A percentile compares a stretch with the other conserved stretches of the same genome.
Conservation (phyloP, 1,140 invertebrate genomes). For the Trichoplusia ni region DNA sequence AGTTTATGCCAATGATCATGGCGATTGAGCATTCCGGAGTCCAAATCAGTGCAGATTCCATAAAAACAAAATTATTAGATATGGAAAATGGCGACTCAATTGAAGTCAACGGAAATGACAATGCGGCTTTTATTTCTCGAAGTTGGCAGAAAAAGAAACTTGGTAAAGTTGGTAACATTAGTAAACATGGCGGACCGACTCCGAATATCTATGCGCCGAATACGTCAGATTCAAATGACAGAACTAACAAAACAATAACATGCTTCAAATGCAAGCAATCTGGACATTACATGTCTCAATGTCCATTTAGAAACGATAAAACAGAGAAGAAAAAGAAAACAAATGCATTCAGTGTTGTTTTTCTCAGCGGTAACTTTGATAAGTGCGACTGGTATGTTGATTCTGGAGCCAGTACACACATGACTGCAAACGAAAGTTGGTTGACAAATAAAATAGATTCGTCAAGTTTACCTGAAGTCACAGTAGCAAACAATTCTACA, state of each 20-base stretch:
- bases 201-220: too few relatives aligned
- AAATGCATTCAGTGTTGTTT: slow-evolving; percentile 40
- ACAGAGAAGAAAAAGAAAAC: slow-evolving; percentile 12
- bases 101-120: background rate
- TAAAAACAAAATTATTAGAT: background rate
- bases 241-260: slow-evolving; percentile 19
- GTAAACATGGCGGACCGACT: slow-evolving; percentile 17
- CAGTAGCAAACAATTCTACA: background rate
- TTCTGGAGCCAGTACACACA: slow-evolving; percentile 47
- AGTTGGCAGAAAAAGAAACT: slow-evolving; percentile 27
- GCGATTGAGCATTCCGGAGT: background rate
- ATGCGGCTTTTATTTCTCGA: slow-evolving; percentile 22
- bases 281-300: slow-evolving; percentile 15
- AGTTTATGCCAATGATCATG: background rate
- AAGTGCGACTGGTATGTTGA: slow-evolving; percentile 51
- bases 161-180: slow-evolving; percentile 19
- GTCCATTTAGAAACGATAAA: slow-evolving; percentile 19
- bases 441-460: background rate
- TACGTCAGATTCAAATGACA: slow-evolving; percentile 1
- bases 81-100: background rate
- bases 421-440: slow-evolving; percentile 41
- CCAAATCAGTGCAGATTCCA: background rate
- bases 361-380: slow-evolving; percentile 16
- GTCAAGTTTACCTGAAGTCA: background rate
- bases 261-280: slow-evolving; percentile 17